Evolutionary conservation across 2,888 invertebrate species (phyloP).

Genomic region (Prenolepis imparis): DNA sequence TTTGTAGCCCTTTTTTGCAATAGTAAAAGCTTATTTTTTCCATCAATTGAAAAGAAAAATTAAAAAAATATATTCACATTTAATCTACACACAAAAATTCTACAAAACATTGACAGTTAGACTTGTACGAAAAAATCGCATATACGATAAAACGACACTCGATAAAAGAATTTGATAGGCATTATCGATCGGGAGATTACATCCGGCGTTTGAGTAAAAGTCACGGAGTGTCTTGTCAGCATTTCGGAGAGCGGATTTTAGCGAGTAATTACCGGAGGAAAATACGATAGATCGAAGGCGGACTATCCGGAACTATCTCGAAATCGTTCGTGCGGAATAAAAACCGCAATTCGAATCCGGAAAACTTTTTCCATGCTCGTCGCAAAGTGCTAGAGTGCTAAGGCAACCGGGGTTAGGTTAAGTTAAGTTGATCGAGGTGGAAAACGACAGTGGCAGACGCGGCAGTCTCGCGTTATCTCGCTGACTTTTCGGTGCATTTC

Average conservation of each 20-base stretch:
- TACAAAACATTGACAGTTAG: constrained; percentile 6
- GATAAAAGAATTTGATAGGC: constrained; percentile 39
- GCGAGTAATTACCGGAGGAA: constrained; percentile 59
- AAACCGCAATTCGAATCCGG: constrained; percentile 62
- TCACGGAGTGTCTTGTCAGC: constrained; percentile 51
- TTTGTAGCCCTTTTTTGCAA: not conserved
- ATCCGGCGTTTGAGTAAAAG: constrained; percentile 21
- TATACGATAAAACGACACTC: not conserved
- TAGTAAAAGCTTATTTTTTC: not conserved
- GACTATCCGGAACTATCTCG: constrained; percentile 59
- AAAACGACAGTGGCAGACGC: constrained; percentile 28
- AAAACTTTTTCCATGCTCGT: constrained; percentile 61
- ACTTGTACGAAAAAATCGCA: constrained; percentile 12
- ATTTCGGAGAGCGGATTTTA: constrained; percentile 47
- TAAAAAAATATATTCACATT: not conserved
- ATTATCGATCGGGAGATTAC: constrained; percentile 39
- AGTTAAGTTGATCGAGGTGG: constrained; percentile 15
- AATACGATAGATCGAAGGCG: constrained; percentile 61
- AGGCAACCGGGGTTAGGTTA: not conserved
- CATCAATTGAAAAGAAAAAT: not conserved
- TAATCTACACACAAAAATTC: not conserved
- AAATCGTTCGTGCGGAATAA: constrained; percentile 58
- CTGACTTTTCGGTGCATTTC: constrained; percentile 46
- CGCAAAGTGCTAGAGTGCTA: constrained; percentile 21
- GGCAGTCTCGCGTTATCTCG: constrained; percentile 40